phyloP scores from a whole-genome alignment of 2,797 vertebrate genomes.

The Cephalopachus bancanus region DNA sequence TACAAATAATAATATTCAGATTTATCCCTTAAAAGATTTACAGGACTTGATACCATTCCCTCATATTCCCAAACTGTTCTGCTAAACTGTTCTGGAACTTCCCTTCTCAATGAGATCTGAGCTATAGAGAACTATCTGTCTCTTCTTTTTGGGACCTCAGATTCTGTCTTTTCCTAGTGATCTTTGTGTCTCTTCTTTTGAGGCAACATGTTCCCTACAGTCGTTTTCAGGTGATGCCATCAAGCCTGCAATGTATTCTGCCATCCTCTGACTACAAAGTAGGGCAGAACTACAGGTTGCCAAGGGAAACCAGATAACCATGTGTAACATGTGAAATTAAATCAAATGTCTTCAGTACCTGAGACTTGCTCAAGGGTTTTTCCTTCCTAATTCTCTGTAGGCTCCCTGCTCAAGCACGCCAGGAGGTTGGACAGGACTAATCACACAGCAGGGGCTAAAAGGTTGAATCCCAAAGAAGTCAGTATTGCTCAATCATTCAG shows the following conservation, averaged over 20 bases:
- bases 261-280: conserved; percentile 36
- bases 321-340: conserved; percentile 56
- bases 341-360: conserved; percentile 41
- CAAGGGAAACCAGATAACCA: conserved; percentile 70
- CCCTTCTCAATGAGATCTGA: conserved; percentile 5
- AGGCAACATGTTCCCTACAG: conserved; percentile 37
- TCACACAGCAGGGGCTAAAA: conserved; percentile 55
- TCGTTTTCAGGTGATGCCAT: conserved; percentile 30
- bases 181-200: neutral
- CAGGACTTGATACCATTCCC: neutral
- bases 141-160: neutral
- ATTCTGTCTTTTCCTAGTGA: conserved; percentile 4
- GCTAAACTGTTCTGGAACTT: neutral
- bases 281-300: conserved; percentile 52
- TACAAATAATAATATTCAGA: conserved; percentile 58
- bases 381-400: conserved; percentile 51
- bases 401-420: conserved; percentile 9
- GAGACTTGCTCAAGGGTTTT: conserved; percentile 51
- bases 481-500: conserved; percentile 25
- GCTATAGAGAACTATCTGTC: neutral
- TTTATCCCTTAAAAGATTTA: conserved; percentile 26
- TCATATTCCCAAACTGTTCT: conserved; percentile 1
- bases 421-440: conserved; percentile 55
- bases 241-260: conserved; percentile 22
- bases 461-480: conserved; percentile 60